Conservation (phyloP, 2,797 vertebrate genomes). For the Phataginus tetradactyla region DNA sequence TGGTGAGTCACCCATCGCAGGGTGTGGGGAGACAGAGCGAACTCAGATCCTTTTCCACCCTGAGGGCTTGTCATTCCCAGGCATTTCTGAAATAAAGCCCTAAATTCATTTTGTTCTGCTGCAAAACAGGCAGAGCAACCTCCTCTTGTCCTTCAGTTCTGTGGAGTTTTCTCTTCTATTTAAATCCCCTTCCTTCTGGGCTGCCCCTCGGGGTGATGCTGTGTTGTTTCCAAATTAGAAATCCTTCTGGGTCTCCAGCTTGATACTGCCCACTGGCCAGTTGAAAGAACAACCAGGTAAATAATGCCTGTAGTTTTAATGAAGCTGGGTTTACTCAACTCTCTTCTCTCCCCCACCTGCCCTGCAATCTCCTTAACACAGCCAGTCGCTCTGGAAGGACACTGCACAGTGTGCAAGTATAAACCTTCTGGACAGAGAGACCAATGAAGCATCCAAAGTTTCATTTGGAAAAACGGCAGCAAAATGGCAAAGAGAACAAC, state of each 20-base stretch:
- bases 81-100: conserved; percentile 8
- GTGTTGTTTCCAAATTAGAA: background rate
- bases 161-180: background rate
- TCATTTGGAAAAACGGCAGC: background rate
- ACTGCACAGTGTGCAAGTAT: background rate
- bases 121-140: background rate
- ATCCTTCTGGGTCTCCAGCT: background rate
- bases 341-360: background rate
- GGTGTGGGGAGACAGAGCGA: rapidly evolving
- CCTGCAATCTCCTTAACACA: background rate
- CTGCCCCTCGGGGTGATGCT: conserved; percentile 7
- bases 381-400: background rate
- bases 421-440: background rate
- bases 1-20: background rate
- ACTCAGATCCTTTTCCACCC: background rate
- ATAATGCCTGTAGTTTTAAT: background rate
- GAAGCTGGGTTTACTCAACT: background rate
- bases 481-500: background rate
- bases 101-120: background rate
- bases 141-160: background rate
- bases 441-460: background rate
- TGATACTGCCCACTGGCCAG: background rate
- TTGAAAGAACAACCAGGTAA: background rate
- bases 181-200: conserved; percentile 7
- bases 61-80: background rate